Percentiles rank a stretch among this genome's conserved stretches.
phyloP scores from a whole-genome alignment of 2,797 vertebrate genomes.

The Scolopax bukidnonensis region DNA sequence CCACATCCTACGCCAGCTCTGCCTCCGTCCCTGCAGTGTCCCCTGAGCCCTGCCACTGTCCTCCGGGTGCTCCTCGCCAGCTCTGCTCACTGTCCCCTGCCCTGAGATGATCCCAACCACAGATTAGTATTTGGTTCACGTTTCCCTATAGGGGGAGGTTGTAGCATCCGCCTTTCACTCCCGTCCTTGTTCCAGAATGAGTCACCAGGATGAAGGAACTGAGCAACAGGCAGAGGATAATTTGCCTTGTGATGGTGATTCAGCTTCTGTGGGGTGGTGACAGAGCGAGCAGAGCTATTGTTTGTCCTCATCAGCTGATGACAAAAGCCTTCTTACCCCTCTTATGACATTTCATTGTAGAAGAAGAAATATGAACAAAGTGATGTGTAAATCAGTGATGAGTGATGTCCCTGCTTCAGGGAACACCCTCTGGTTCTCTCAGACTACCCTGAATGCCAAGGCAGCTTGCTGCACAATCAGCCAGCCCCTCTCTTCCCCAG shows the following conservation, averaged over 20 bases:
- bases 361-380: neutral
- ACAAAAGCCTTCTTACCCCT: neutral
- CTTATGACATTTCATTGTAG: neutral
- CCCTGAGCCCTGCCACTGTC: neutral
- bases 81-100: neutral
- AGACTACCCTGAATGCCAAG: neutral
- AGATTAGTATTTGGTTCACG: neutral
- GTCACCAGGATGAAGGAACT: neutral
- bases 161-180: neutral
- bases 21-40: accelerated
- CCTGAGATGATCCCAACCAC: neutral
- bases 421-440: neutral
- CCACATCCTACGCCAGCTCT: neutral
- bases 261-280: constrained; percentile 5
- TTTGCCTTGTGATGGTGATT: constrained; percentile 38
- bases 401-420: neutral
- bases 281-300: neutral
- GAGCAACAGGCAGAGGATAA: neutral
- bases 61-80: neutral
- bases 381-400: neutral
- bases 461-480: neutral
- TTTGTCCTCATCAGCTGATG: neutral
- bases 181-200: neutral
- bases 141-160: neutral
- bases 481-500: neutral